Base-by-base conservation (phyloP, 2,113 vertebrate genomes). In the Dasyornis broadbenti region DNA sequence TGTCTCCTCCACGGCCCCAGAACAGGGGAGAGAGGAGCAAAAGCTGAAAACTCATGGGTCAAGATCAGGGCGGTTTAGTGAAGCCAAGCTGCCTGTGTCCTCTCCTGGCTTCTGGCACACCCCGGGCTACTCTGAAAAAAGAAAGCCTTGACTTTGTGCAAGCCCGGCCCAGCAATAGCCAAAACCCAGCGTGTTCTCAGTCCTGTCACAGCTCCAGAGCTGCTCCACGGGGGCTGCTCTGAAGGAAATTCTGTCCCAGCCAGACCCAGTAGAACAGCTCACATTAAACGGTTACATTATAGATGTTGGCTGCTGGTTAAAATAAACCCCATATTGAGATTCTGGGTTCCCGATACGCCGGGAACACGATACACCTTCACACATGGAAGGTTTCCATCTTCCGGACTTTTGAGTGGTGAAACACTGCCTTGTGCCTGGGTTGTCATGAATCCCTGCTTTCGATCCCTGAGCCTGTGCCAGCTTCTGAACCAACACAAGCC, bases 1-100 rank as follows among this genome's bases (percentile, higher is more conserved):
- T 7, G 31, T 28, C 20, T 49, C 6, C 14, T 35, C 21, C 9
- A 6, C 1, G 0, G 3, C 2, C 2, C 31, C 4, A 22, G 42
- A 70, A 20, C 0, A 33, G 33, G 10, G 7, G 10, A 39, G 15
- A 57, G 45, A 50, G 79, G 23, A 75, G 19, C 19, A 52, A 56
- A 71, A 89, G 45, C 68, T 65, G 44, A 24, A 47, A 73, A 65
- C 39, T 21, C 1, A 0, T 5, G 15, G 28, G 11, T 47, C 0
- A 1, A 31, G 24, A 10, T 77, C 30, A 49, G n/a, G 13, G 33
- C 28, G 24, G 40, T 50, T 89, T 35, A 54, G 17, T 7, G 39
- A 59, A 60, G 18, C 68, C 78, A 77, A 76, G 33, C 77, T 64
- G 5, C 22, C 54, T 73, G 9, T 56, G 85, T 27, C 40, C 52